A percentile compares a stretch with the other conserved stretches of the same genome.
These are phyloP conservation scores for Pheosia gnoma DNA, from an alignment of 2,888 invertebrate species.

Conservation along the genomic window DNA sequence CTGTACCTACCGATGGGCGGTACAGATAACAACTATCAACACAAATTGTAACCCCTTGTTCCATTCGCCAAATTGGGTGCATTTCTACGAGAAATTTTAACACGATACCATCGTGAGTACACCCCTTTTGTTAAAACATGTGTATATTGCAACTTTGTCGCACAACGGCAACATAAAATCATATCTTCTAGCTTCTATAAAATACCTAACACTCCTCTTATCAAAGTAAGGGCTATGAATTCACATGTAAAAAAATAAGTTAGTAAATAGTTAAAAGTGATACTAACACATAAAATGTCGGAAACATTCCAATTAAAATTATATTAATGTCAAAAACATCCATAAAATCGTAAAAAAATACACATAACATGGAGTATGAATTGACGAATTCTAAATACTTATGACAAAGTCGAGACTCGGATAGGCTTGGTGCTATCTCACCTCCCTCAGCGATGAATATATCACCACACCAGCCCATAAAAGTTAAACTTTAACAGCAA, in stretches of 20 bases:
- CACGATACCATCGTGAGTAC: conserved; percentile 63
- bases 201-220: conserved; percentile 19
- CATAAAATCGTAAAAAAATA: conserved; percentile 40
- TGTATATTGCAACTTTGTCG: conserved; percentile 17
- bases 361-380: conserved; percentile 35
- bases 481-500: conserved; percentile 47
- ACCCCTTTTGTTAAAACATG: conserved; percentile 39
- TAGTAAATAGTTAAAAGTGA: conserved; percentile 23
- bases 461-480: conserved; percentile 32
- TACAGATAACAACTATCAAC: conserved; percentile 75
- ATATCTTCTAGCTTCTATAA: conserved; percentile 5
- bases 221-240: conserved; percentile 26
- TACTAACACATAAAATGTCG: conserved; percentile 27
- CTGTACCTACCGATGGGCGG: conserved; percentile 70
- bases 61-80: conserved; percentile 78
- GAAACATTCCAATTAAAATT: conserved; percentile 27
- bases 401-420: conserved; percentile 66
- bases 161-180: not conserved
- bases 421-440: conserved; percentile 46
- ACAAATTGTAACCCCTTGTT: conserved; percentile 78
- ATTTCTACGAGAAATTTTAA: conserved; percentile 76
- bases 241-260: conserved; percentile 21
- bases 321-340: conserved; percentile 31
- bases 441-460: conserved; percentile 42
- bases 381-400: conserved; percentile 63